Conservation (phyloP, 1,140 invertebrate genomes). For the Aphis gossypii region DNA sequence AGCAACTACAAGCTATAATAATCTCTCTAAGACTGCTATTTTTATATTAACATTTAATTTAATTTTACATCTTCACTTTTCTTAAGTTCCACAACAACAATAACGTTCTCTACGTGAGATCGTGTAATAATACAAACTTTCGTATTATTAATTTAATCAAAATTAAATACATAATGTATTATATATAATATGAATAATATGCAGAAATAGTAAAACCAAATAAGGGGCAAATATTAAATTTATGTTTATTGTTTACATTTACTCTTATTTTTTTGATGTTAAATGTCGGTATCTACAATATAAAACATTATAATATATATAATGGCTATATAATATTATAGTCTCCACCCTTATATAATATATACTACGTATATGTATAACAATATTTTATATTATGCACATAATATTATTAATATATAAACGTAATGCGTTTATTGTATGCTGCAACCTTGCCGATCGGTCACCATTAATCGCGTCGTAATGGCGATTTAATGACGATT, state of each 20-base stretch:
- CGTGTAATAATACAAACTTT: too few species aligned
- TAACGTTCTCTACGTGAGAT: too few species aligned
- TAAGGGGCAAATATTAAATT: not conserved
- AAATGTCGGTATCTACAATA: not conserved
- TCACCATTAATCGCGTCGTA: slow-evolving; percentile 1
- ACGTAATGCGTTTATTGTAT: slow-evolving; percentile 15
- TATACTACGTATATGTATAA: not conserved
- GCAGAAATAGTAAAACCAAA: not conserved
- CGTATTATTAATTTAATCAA: not conserved
- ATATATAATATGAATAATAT: not conserved
- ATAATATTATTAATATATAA: not conserved
- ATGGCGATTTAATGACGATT: slow-evolving; percentile 48
- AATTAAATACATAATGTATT: not conserved
- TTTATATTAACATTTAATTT: not conserved
- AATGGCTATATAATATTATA: too few species aligned
- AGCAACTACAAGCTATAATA: too few species aligned
- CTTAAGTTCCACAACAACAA: not conserved
- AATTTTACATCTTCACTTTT: not conserved
- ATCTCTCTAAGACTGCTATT: not conserved
- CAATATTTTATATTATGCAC: not conserved
- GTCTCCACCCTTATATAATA: not conserved
- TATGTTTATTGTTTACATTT: not conserved
- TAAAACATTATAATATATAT: not conserved
- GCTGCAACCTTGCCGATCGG: slow-evolving; percentile 21
- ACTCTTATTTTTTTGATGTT: not conserved